phyloP scores from a whole-genome alignment of 1,140 invertebrate species.

The Ridgeia piscesae region DNA sequence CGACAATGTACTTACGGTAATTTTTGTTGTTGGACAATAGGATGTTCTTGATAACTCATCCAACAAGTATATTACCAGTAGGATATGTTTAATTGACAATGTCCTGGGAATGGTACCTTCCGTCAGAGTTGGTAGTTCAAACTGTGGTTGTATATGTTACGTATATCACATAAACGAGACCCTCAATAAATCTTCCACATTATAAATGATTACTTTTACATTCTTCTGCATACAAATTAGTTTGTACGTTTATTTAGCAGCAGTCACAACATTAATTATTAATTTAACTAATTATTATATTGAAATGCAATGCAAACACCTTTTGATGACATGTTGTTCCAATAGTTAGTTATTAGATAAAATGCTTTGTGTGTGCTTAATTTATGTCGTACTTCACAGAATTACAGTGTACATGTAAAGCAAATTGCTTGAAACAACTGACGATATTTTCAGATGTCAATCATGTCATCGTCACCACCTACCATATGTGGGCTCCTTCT shows the following conservation, averaged over 20 bases:
- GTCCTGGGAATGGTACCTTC: neutral
- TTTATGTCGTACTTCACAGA: no score
- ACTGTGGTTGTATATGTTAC: neutral
- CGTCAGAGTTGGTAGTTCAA: neutral
- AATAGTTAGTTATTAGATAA: neutral
- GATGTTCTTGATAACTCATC: no score
- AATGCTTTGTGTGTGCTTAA: no score
- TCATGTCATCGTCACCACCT: no score
- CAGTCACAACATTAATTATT: constrained; percentile 3
- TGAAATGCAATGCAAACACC: neutral
- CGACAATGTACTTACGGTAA: no score
- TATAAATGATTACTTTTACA: neutral
- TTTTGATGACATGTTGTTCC: neutral
- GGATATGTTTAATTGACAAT: neutral
- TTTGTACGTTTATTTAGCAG: no score
- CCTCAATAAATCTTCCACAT: neutral
- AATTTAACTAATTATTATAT: neutral
- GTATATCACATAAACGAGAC: neutral
- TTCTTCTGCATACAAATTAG: neutral
- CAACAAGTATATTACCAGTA: neutral
- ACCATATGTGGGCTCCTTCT: no score
- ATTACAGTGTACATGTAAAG: no score
- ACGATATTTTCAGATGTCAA: no score
- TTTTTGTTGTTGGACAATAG: no score
- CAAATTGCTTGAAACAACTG: no score